These are phyloP conservation scores for Oreochromis aureus DNA, from an alignment of 2,113 vertebrate genomes.

Conservation along the genomic window DNA sequence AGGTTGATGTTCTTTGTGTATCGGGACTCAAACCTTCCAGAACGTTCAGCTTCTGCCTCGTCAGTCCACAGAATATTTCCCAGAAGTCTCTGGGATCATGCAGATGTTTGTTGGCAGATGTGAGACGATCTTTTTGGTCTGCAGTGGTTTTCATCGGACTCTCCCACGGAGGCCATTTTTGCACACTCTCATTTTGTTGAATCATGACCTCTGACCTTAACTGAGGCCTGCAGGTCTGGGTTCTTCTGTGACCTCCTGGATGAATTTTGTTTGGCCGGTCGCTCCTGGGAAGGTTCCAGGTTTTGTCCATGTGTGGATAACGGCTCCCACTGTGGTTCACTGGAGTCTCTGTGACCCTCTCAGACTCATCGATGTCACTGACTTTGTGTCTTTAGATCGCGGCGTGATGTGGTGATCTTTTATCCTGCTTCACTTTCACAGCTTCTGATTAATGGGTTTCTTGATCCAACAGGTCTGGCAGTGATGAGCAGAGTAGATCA, in stretches of 20 bases:
- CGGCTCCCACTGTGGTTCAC: rapidly evolving
- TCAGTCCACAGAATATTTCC: not conserved
- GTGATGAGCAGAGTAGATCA: rapidly evolving
- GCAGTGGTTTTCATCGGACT: not conserved
- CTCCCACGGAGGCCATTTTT: rapidly evolving
- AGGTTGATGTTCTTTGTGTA: not conserved
- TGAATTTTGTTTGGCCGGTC: not conserved
- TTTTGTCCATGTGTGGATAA: not conserved
- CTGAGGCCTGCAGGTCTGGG: not conserved
- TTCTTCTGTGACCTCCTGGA: not conserved
- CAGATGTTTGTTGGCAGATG: not conserved
- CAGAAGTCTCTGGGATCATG: not conserved
- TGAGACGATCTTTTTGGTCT: not conserved
- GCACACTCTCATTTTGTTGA: not conserved
- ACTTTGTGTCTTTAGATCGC: not conserved
- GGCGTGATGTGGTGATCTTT: not conserved
- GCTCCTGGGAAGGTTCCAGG: not conserved
- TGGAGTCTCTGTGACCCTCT: not conserved
- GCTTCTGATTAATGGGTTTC: not conserved
- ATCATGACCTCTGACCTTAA: not conserved
- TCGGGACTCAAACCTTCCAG: not conserved
- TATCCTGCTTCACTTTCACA: not conserved
- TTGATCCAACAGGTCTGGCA: not conserved
- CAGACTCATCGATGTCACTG: not conserved
- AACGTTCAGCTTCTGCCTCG: not conserved